Base-by-base conservation (phyloP, 1,140 invertebrate genomes). In the Diachasma alloeum region DNA sequence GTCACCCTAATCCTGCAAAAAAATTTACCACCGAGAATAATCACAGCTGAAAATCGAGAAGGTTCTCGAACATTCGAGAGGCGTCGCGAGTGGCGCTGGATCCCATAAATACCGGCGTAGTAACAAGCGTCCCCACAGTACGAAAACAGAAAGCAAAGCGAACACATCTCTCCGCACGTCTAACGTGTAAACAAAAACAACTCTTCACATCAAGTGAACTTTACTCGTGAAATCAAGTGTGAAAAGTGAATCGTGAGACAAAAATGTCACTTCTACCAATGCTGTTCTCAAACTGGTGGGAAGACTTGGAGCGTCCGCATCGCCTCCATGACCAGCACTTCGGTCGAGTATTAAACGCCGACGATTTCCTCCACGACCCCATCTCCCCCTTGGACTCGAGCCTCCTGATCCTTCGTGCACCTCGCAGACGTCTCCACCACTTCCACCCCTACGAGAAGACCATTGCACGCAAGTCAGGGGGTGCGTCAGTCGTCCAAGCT, bases 311-410 rank as follows among this genome's bases (percentile, higher is more conserved):
- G 0, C 79, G 86, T 6, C 91, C 92, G 4, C 88, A 90, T 4
- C 86, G 91, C 4, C 80, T 93, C 0, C 67, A 92, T 42, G 92
- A 93, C 80, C 92, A 93, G 82, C 86, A 93, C 79, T 93, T 93
- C 79, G 92, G 92, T 0, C 76, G 91, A 15, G 89, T 87, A 0
- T 75, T 93, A 11, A 81, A 77, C 15, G 84, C 85, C 8, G 91
- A 92, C 13, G 90, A 92, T 76, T 77, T 93, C 0, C 68, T 81
- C 91, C 0, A 72, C 31, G 19, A 24, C 66, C 3, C 53, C 17
- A 22, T 22, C 24, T 24, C 59, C 13, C 59, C 68, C n/a, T 6
- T 39, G 68, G 39, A 74, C 13, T 42, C 73, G 0, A 67, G 37
- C 46, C 17, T 74, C n/a, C n/a, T 74, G 42, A 37, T 74, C 2